A percentile compares a stretch with the other conserved stretches of the same genome.
These are phyloP conservation scores for Mus spicilegus DNA, from an alignment of 2,113 vertebrate species.

Conservation along the genomic window DNA sequence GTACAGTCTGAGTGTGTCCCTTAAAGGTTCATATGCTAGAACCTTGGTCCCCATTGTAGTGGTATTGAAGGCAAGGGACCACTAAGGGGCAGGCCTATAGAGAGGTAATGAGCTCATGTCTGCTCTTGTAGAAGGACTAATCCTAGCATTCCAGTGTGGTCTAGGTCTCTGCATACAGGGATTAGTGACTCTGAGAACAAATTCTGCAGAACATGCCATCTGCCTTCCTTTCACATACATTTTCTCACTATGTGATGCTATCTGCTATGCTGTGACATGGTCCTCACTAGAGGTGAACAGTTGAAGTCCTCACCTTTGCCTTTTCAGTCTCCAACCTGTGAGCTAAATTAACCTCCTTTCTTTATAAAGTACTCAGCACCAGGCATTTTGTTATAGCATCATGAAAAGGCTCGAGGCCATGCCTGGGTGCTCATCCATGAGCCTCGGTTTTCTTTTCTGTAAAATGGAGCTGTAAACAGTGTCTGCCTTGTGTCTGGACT, in stretches of 20 bases:
- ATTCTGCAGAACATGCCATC: neutral
- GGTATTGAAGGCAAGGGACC: neutral
- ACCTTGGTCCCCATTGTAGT: neutral
- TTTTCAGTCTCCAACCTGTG: neutral
- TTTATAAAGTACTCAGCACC: neutral
- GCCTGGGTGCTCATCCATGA: rapidly evolving
- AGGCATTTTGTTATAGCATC: neutral
- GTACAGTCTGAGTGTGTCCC: no score
- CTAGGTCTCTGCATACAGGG: neutral
- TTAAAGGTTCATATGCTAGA: neutral
- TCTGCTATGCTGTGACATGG: neutral
- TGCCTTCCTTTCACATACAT: neutral
- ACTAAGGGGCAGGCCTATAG: neutral
- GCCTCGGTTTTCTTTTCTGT: neutral
- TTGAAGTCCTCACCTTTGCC: neutral
- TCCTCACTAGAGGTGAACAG: neutral
- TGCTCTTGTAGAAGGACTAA: neutral
- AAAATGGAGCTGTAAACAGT: neutral
- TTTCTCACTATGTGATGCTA: neutral
- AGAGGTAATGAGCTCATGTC: no score
- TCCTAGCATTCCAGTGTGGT: neutral
- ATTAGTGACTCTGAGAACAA: neutral
- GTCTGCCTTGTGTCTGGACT: neutral
- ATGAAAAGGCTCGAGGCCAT: neutral
- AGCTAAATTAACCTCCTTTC: neutral